These are phyloP conservation scores for Dendrolimus pini DNA, from an alignment of 2,888 invertebrate genomes.

Conservation along the genomic window DNA sequence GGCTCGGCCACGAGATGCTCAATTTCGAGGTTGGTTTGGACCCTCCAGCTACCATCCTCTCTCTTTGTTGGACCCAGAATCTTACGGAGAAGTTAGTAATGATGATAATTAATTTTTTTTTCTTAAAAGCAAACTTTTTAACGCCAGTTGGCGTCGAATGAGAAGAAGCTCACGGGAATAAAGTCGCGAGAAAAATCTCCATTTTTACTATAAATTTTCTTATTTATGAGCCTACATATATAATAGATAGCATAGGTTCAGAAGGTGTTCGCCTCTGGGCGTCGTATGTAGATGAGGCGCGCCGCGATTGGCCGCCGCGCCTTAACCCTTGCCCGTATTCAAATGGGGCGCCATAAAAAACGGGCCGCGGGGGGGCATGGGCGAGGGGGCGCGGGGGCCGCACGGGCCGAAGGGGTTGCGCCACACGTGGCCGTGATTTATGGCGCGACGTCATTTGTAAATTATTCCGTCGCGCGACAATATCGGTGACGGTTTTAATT, in stretches of 20 bases:
- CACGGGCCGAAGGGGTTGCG: conserved; percentile 25
- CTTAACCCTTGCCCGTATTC: conserved; percentile 11
- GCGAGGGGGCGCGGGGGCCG: conserved; percentile 9
- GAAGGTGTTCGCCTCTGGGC: conserved; percentile 2
- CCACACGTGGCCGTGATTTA: conserved; percentile 36
- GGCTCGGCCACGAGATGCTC: no score
- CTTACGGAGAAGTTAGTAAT: no score
- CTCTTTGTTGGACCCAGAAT: no score
- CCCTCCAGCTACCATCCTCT: no score
- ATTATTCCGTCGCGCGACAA: conserved; percentile 41
- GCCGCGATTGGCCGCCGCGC: conserved; percentile 29
- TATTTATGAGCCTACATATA: no score
- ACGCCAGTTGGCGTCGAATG: no score
- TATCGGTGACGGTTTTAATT: conserved; percentile 50
- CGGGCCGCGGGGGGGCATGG: conserved; percentile 7
- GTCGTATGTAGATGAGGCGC: conserved; percentile 21
- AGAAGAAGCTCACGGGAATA: no score
- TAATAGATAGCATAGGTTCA: not conserved
- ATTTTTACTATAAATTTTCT: no score
- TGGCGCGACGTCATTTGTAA: conserved; percentile 31
- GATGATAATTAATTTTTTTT: no score
- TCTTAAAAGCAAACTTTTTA: no score
- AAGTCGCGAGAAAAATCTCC: no score
- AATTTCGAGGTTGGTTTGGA: no score
- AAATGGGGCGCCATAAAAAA: conserved; percentile 7